Evolutionary conservation across 2,888 invertebrate genomes (phyloP).

Genomic region (Troides oblongomaculatus): DNA sequence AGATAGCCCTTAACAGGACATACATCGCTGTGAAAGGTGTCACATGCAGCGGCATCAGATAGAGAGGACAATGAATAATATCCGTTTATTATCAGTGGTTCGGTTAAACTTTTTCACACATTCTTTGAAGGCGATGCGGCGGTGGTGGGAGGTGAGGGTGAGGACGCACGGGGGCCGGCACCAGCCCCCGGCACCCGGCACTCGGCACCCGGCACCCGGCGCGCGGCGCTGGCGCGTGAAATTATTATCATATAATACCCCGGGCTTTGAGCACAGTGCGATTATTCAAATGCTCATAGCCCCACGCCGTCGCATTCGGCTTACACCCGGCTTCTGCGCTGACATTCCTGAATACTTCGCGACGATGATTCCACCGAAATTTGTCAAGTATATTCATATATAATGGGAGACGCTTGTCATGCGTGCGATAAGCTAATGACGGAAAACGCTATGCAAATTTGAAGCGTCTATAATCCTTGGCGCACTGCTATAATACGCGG

Average conservation of each 20-base stretch:
- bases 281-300: slow-evolving; percentile 75
- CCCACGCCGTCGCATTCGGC: slow-evolving; percentile 44
- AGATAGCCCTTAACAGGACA: slow-evolving; percentile 41
- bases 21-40: slow-evolving; percentile 51
- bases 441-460: slow-evolving; percentile 78
- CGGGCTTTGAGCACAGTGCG: slow-evolving; percentile 63
- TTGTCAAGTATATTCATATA: slow-evolving; percentile 75
- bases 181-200: slow-evolving; percentile 51
- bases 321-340: slow-evolving; percentile 46
- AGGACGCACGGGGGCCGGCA: slow-evolving; percentile 38
- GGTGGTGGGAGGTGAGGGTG: slow-evolving; percentile 22
- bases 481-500: slow-evolving; percentile 65
- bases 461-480: slow-evolving; percentile 68
- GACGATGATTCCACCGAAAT: slow-evolving; percentile 61
- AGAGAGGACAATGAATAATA: slow-evolving; percentile 39
- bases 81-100: slow-evolving; percentile 42
- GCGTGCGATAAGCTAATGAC: slow-evolving; percentile 77
- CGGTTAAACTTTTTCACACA: slow-evolving; percentile 69
- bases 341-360: slow-evolving; percentile 62
- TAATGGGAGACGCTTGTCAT: slow-evolving; percentile 74
- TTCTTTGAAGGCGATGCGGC: slow-evolving; percentile 55
- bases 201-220: slow-evolving; percentile 50
- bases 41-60: slow-evolving; percentile 37
- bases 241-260: slow-evolving; percentile 79
- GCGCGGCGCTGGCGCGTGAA: slow-evolving; percentile 70